Evolutionary conservation across 2,797 vertebrate species (phyloP), one percentile per base, ranked within the genome.

Genomic region (Agapornis canus): DNA sequence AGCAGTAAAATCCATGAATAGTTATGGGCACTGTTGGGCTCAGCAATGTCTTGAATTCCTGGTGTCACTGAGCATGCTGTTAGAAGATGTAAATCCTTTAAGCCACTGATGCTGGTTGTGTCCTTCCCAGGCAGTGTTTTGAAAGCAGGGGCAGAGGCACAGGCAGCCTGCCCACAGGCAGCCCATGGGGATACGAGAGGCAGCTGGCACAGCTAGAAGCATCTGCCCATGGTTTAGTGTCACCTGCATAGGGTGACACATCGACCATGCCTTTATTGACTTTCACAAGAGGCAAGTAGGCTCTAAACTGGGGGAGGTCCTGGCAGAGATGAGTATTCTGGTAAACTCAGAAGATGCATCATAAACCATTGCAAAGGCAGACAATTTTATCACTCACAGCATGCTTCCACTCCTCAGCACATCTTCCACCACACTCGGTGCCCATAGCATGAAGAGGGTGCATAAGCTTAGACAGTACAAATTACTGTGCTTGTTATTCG

Each of bases 391-490:
- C 43, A 48, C 15, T n/a, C 65, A 16, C 45, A 54, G 31, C 54
- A 4, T 27, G 27, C 7, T 11, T 18, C 19, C 14, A 37, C 31
- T 47, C 31, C 69, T 47, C 12, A 31, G 57, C 0, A 0, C 1
- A 0, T 47, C 40, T 51, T 71, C 35, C 0, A 2, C 19, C 0
- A 0, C 18, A 6, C 19, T 4, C 18, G 18, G 13, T 71, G 32
- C 16, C 51, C 19, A 4, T 9, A 71, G n/a, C 31, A 37, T 40
- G 22, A 57, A 66, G 49, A 45, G 16, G 22, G 25, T 56, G 37
- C 11, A 13, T 35, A 43, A 77, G 32, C 15, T 52, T 59, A n/a
- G 3, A 8, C 29, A 61, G 20, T 22, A 19, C 32, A 47, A 75
- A 32, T 71, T 42, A 29, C 47, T 43, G 39, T 23, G 27, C 8